These are phyloP conservation scores for Eustalomyia histrio DNA, from an alignment of 2,888 invertebrate genomes.

Conservation along the genomic window DNA sequence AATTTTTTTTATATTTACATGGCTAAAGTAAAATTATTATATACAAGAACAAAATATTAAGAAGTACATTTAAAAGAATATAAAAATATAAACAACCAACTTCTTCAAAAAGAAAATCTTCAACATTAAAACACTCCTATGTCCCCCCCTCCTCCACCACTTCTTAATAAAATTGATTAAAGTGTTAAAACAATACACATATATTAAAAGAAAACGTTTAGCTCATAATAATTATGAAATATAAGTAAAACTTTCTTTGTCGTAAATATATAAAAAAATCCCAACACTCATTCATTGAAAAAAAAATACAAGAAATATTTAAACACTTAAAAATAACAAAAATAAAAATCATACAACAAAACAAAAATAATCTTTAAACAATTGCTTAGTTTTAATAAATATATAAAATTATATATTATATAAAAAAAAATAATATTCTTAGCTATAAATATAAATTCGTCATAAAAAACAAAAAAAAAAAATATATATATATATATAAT, in stretches of 20 bases:
- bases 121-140: neutral
- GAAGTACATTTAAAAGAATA: neutral
- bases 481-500: too few species aligned
- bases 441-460: slow-evolving; percentile 63
- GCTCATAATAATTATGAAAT: slow-evolving; percentile 47
- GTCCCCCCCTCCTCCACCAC: neutral
- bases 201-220: slow-evolving; percentile 42
- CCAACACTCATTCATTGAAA: slow-evolving; percentile 48
- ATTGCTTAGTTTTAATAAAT: slow-evolving; percentile 65
- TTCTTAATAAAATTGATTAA: slow-evolving; percentile 21
- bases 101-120: neutral
- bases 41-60: slow-evolving; percentile 4
- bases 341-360: slow-evolving; percentile 28
- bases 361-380: slow-evolving; percentile 57
- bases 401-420: slow-evolving; percentile 52
- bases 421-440: slow-evolving; percentile 56
- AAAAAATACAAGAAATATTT: slow-evolving; percentile 29
- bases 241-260: slow-evolving; percentile 56
- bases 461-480: slow-evolving; percentile 43
- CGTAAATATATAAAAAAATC: slow-evolving; percentile 40
- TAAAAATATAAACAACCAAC: neutral
- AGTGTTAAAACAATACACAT: slow-evolving; percentile 26
- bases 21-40: slow-evolving; percentile 32
- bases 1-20: slow-evolving; percentile 17
- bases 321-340: slow-evolving; percentile 44